These are phyloP conservation scores for Anoplius nigerrimus DNA, from an alignment of 2,888 invertebrate species.

Conservation along the genomic window DNA sequence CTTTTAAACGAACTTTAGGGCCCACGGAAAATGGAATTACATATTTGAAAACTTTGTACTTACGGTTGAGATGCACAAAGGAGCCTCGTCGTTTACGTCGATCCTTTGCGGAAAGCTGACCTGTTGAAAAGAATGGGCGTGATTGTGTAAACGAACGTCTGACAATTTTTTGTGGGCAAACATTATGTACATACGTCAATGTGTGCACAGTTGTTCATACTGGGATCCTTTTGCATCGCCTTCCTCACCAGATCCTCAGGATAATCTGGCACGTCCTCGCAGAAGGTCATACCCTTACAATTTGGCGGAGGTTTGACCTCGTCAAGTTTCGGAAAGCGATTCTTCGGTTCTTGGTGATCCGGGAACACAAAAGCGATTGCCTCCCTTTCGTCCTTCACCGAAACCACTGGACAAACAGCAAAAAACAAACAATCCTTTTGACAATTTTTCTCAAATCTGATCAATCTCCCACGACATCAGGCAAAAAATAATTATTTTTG, in stretches of 20 bases:
- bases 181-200: neutral
- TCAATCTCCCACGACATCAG: too few species aligned
- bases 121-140: conserved; percentile 8
- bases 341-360: too few species aligned
- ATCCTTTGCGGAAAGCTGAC: neutral
- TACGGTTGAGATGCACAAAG: conserved; percentile 34
- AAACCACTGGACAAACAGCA: too few species aligned
- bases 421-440: too few species aligned
- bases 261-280: conserved; percentile 28
- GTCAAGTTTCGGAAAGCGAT: too few species aligned
- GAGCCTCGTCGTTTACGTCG: conserved; percentile 20
- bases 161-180: neutral
- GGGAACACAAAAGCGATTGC: too few species aligned
- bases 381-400: too few species aligned
- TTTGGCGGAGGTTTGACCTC: neutral
- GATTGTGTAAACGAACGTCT: neutral
- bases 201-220: neutral
- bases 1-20: too few species aligned
- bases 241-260: conserved; percentile 22
- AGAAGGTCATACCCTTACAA: conserved; percentile 27
- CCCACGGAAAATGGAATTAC: too few species aligned
- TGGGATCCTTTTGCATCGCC: conserved; percentile 20
- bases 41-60: too few species aligned
- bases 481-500: too few species aligned
- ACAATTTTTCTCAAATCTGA: too few species aligned